These are phyloP conservation scores for Tricholaema leucomelas DNA, from an alignment of 2,113 vertebrate genomes.

Conservation along the genomic window DNA sequence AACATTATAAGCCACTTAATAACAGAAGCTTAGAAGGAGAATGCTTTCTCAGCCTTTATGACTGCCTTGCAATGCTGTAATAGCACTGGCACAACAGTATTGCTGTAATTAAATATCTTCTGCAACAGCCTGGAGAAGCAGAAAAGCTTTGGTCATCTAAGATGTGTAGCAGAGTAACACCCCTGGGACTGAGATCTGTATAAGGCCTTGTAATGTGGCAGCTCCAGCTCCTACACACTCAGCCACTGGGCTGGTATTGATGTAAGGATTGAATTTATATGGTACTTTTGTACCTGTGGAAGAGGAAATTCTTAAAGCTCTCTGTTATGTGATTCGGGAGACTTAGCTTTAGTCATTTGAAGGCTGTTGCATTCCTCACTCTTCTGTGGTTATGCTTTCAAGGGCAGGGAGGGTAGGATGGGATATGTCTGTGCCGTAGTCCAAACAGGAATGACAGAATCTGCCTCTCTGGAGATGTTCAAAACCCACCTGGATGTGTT, in stretches of 20 bases:
- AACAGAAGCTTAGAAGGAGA: conserved; percentile 39
- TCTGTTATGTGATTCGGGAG: neutral
- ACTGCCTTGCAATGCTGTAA: neutral
- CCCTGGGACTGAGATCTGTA: neutral
- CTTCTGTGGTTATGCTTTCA: neutral
- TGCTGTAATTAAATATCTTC: conserved; percentile 30
- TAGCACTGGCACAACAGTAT: conserved; percentile 37
- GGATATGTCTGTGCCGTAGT: too few species aligned
- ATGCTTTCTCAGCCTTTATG: conserved; percentile 59
- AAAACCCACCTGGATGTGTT: too few species aligned
- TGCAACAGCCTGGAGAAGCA: neutral
- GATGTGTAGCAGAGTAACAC: neutral
- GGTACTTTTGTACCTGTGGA: neutral
- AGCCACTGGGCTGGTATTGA: neutral
- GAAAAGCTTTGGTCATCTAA: neutral
- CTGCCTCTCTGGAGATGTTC: too few species aligned
- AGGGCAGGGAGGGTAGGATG: neutral
- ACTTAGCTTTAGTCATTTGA: neutral
- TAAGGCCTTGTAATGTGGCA: neutral
- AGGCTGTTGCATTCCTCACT: neutral
- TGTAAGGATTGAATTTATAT: neutral
- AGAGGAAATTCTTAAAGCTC: neutral
- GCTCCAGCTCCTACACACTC: neutral
- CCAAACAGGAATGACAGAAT: too few species aligned
- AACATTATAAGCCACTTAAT: conserved; percentile 58